Conservation (phyloP, 2,888 invertebrate genomes). For the Digitonthophagus gazella region DNA sequence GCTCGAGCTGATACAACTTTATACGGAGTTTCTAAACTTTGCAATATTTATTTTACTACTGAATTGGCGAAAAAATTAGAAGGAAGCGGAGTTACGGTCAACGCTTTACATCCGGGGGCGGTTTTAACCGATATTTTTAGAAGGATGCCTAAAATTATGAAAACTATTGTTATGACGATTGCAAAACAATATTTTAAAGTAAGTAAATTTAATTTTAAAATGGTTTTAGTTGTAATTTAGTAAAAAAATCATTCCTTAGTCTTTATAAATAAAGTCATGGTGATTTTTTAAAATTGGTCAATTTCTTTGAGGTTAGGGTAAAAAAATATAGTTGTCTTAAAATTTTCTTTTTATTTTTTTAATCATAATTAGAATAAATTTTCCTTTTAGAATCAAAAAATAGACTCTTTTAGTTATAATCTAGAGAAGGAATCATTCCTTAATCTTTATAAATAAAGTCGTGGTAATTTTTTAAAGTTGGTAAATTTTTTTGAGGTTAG, state of each 20-base stretch:
- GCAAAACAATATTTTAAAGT: constrained; percentile 2
- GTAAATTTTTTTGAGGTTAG: too few relatives aligned
- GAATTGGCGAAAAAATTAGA: constrained; percentile 35
- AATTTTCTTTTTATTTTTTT: too few relatives aligned
- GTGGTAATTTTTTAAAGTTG: too few relatives aligned
- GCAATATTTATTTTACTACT: constrained; percentile 37
- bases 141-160: not conserved
- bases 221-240: not conserved
- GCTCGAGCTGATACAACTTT: not conserved
- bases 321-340: too few relatives aligned
- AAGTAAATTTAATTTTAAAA: not conserved
- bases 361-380: too few relatives aligned
- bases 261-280: too few relatives aligned
- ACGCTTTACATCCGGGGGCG: constrained; percentile 41
- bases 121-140: constrained; percentile 23
- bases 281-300: too few relatives aligned
- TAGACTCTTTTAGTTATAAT: too few relatives aligned
- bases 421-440: too few relatives aligned
- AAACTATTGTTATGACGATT: not conserved
- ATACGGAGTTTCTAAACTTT: constrained; percentile 35
- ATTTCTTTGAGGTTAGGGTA: too few relatives aligned
- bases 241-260: not conserved
- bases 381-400: too few relatives aligned
- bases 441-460: too few relatives aligned
- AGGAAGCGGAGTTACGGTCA: constrained; percentile 34